These are phyloP conservation scores for Nasonia oneida DNA, from an alignment of 2,888 invertebrate species.

Conservation along the genomic window DNA sequence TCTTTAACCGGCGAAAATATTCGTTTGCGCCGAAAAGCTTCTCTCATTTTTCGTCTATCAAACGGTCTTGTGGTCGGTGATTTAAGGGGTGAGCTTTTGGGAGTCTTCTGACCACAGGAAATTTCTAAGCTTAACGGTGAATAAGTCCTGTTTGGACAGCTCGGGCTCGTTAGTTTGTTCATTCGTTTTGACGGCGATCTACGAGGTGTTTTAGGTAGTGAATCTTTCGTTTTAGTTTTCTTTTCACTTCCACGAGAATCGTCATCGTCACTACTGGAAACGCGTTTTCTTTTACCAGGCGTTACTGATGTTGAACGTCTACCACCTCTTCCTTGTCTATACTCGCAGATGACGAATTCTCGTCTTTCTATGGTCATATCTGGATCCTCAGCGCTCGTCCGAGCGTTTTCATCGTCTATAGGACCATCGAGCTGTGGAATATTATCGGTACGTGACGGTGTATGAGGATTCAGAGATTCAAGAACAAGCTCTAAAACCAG, in stretches of 20 bases:
- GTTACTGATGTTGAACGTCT: slow-evolving; percentile 51
- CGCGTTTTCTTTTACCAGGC: slow-evolving; percentile 68
- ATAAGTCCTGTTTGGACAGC: slow-evolving; percentile 69
- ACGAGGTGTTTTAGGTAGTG: slow-evolving; percentile 64
- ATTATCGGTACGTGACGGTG: slow-evolving; percentile 17
- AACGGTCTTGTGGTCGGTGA: slow-evolving; percentile 18
- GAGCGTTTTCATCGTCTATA: slow-evolving; percentile 64
- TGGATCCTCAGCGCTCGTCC: slow-evolving; percentile 66
- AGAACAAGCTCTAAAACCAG: slow-evolving; percentile 52
- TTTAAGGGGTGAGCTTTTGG: slow-evolving; percentile 26
- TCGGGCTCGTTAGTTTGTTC: slow-evolving; percentile 68
- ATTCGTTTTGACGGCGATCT: slow-evolving; percentile 63
- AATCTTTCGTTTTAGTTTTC: slow-evolving; percentile 60
- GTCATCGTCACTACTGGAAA: slow-evolving; percentile 50
- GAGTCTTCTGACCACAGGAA: slow-evolving; percentile 63
- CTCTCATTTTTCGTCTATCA: slow-evolving; percentile 15
- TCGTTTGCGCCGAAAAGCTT: slow-evolving; percentile 46
- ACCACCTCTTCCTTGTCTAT: slow-evolving; percentile 60
- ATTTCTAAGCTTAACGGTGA: slow-evolving; percentile 74
- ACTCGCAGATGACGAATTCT: slow-evolving; percentile 71
- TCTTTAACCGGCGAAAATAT: slow-evolving; percentile 59
- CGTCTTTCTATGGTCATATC: slow-evolving; percentile 69
- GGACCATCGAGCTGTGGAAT: slow-evolving; percentile 70
- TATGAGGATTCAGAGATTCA: slow-evolving; percentile 43
- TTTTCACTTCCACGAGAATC: slow-evolving; percentile 62